Percentiles rank a stretch among this genome's conserved stretches.
Evolutionary conservation across 2,113 vertebrate genomes (phyloP).

Genomic region (Phylloscopus trochiloides): DNA sequence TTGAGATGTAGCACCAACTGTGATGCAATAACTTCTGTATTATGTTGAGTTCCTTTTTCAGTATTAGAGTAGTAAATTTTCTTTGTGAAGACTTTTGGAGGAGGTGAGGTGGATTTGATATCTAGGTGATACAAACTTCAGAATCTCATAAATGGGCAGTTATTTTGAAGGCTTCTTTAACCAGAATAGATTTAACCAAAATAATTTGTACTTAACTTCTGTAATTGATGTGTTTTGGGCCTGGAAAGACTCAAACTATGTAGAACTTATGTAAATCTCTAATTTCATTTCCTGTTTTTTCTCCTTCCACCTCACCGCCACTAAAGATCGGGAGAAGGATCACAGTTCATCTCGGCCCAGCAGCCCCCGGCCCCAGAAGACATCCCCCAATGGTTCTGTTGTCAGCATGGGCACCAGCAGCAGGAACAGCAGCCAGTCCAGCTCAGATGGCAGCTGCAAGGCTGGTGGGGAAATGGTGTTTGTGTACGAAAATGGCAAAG

Average conservation of each 20-base stretch:
- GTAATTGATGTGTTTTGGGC: neutral
- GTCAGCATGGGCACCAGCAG: conserved; percentile 87
- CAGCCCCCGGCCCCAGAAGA: conserved; percentile 92
- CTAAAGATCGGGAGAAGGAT: conserved; percentile 89
- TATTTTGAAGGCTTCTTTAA: neutral
- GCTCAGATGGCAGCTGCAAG: conserved; percentile 90
- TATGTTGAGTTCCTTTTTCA: neutral
- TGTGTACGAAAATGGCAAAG: conserved; percentile 93
- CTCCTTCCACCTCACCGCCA: neutral
- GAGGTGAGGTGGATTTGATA: neutral
- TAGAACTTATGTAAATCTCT: neutral
- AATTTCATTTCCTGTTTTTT: neutral
- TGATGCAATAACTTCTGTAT: neutral
- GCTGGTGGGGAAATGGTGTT: conserved; percentile 92
- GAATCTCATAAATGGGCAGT: neutral
- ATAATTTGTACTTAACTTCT: neutral
- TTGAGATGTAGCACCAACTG: neutral
- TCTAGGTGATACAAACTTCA: neutral
- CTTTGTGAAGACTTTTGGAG: neutral
- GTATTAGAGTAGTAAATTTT: neutral
- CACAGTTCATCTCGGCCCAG: conserved; percentile 87
- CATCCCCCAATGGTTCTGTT: conserved; percentile 87
- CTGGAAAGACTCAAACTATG: neutral
- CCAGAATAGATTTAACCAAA: neutral
- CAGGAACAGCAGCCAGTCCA: conserved; percentile 92